Conservation (phyloP, 2,113 vertebrate genomes). For the Podarcis muralis region DNA sequence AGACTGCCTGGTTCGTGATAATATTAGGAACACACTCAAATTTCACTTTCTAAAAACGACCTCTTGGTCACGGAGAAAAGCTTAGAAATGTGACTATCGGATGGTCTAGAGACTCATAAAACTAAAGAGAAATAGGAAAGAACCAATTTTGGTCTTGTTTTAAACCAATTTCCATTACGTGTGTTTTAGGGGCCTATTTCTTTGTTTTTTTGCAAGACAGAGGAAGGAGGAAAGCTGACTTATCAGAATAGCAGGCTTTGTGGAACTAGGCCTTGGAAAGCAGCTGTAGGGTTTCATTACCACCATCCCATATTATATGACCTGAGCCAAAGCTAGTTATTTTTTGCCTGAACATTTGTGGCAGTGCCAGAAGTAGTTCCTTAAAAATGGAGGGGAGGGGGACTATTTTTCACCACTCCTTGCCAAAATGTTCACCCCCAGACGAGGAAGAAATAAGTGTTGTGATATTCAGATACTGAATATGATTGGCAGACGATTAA, state of each 20-base stretch:
- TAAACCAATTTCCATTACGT: neutral
- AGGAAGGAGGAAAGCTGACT: neutral
- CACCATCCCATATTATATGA: neutral
- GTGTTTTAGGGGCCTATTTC: neutral
- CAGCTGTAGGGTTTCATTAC: neutral
- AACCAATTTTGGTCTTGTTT: slow-evolving; percentile 5
- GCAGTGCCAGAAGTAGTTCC: neutral
- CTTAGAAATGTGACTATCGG: neutral
- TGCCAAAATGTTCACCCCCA: neutral
- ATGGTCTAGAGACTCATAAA: slow-evolving; percentile 19
- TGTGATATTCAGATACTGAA: neutral
- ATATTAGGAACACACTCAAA: slow-evolving; percentile 12
- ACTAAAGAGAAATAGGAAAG: neutral
- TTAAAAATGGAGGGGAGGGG: too few relatives aligned
- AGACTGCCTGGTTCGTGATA: neutral
- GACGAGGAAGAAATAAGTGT: neutral
- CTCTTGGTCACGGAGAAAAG: slow-evolving; percentile 9
- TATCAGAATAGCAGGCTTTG: neutral
- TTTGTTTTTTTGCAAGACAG: neutral
- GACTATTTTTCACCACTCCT: neutral
- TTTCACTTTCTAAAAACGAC: neutral
- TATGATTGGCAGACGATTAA: neutral
- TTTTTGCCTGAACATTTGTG: neutral
- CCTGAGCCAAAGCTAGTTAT: neutral
- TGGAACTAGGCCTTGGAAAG: neutral